Base-by-base conservation (phyloP, 2,888 invertebrate species). In the Acanthosepion lycidas region DNA sequence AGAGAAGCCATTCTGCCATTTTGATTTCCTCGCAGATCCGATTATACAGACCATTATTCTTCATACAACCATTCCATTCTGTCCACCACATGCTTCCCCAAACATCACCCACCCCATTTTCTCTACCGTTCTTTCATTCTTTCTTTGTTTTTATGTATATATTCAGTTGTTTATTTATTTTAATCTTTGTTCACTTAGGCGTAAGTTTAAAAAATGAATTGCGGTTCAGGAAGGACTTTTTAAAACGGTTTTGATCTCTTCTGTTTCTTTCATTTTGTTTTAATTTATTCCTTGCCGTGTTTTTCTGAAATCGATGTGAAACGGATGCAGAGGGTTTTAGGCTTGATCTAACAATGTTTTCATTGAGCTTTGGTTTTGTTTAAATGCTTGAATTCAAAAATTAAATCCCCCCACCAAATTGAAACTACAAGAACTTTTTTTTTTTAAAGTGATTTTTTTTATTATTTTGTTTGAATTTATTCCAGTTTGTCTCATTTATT, bases 1-100 rank as follows among this genome's bases (percentile, higher is more conserved):
- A 78, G 18, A 78, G n/a, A 78, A 78, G 78, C 12, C 78, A 78
- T n/a, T 78, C n/a, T 78, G 59, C 78, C 78, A 78, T 78, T 78
- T 78, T 33, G 78, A 6, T 78, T 78, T 78, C 33, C n/a, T 78
- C 78, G 33, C n/a, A 78, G 78, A 78, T 78, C 78, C 78, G 78
- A 78, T 78, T 78, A 78, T 78, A 78, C 78, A 78, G 78, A n/a
- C 78, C 78, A 78, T 78, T 78, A 78, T 78, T n/a, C 78, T 78
- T n/a, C 78, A n/a, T 33, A 78, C n/a, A 33, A 33, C 78, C n/a
- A n/a, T 78, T 78, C 78, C n/a, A 78, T n/a, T 15, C n/a, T 33
- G n/a, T 78, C 78, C 78, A 78, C 78, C n/a, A 78, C n/a, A 12
- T 9, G 78, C 78, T 6, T 78, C 78, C 18, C 6, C n/a, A 78